Conservation (phyloP, 2,113 vertebrate genomes). For the Chamaea fasciata region DNA sequence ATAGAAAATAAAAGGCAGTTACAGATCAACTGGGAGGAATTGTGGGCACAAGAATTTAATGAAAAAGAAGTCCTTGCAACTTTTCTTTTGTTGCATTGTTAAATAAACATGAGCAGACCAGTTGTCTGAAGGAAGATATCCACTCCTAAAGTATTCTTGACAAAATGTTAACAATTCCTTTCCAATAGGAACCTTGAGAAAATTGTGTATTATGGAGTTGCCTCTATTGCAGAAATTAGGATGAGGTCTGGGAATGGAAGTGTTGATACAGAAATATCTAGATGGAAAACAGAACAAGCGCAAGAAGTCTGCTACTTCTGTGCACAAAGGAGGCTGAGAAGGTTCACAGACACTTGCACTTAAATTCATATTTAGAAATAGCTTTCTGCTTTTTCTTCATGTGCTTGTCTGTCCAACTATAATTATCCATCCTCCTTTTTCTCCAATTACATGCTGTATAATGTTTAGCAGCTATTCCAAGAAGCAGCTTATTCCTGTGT, state of each 20-base stretch:
- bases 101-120: background rate
- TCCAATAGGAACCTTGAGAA: background rate
- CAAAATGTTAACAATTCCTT: background rate
- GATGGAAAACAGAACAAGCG: background rate
- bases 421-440: slow-evolving; percentile 20
- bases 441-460: slow-evolving; percentile 14
- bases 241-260: background rate
- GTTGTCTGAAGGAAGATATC: background rate
- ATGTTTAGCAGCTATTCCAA: slow-evolving; percentile 59
- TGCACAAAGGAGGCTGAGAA: background rate
- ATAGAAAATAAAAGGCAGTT: background rate
- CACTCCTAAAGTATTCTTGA: background rate
- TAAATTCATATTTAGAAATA: background rate
- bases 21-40: background rate
- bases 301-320: background rate
- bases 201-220: background rate
- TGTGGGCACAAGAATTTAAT: background rate
- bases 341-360: background rate
- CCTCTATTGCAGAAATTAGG: background rate
- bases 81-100: background rate
- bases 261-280: background rate
- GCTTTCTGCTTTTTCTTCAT: slow-evolving; percentile 1
- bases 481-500: slow-evolving; percentile 68
- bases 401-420: background rate
- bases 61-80: background rate